Base-by-base conservation (phyloP, 2,113 vertebrate genomes). In the Oplegnathus fasciatus region DNA sequence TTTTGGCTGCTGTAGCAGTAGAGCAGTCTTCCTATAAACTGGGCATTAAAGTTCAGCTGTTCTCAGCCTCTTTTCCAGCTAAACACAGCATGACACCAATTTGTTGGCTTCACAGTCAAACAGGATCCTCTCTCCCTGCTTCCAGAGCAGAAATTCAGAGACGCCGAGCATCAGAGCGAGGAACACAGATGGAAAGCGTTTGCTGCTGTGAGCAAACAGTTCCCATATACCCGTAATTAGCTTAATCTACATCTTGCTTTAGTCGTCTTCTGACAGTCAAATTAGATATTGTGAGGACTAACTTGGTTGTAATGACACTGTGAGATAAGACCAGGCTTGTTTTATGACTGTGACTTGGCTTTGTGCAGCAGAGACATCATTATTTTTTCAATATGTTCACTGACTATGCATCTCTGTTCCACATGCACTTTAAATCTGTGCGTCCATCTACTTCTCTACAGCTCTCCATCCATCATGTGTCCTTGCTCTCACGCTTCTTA, bases 21-120 rank as follows among this genome's bases (percentile, higher is more conserved):
- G 32, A 76, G 81, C 77, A 44, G 77, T 30, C 37, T 61, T 67
- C 37, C 64, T 67, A 44, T 78, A 67, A 86, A 86, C 57, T 24
- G 75, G 9, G 72, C 80, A 10, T 78, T 26, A 73, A 37, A 54
- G 65, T 79, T 75, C 9, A 80, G 83, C 80, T 37, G 81, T 55
- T 80, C 52, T 76, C 80, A 13, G 54, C 32, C 74, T 82, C 52
- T 80, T 87, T 71, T 81, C 55, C 72, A 75, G 71, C 57, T 42
- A 71, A 86, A 88, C 89, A 18, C 85, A 83, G 82, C 60, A 54
- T 84, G 88, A 89, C 83, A 85, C 75, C 85, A 88, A 78, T 89
- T 86, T 90, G 74, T 57, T 58, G 61, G 62, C 75, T 61, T 85
- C 76, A 42, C 75, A 64, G 77, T 80, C 68, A 22, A 81, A 85